These are phyloP conservation scores for Helleia helle DNA, from an alignment of 2,888 invertebrate species.

Conservation along the genomic window DNA sequence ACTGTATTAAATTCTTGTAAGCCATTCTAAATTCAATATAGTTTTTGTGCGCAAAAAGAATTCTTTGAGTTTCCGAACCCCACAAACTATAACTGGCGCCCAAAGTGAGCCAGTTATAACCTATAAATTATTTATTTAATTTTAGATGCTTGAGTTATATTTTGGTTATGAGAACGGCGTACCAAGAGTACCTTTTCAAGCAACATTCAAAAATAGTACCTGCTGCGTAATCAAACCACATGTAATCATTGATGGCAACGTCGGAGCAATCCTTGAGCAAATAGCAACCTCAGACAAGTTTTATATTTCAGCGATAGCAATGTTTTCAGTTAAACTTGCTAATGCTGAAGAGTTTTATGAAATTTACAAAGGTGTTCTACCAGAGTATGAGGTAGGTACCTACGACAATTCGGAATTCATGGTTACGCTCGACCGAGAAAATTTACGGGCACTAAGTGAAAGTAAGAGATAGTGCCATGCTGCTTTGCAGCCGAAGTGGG, in stretches of 20 bases:
- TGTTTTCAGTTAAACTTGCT: slow-evolving; percentile 82
- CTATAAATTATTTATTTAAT: no score
- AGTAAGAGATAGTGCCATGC: no score
- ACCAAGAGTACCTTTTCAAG: slow-evolving; percentile 49
- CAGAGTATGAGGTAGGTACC: slow-evolving; percentile 82
- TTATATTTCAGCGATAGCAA: slow-evolving; percentile 84
- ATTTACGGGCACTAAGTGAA: no score
- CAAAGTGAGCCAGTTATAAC: no score
- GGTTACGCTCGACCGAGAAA: no score
- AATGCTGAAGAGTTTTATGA: slow-evolving; percentile 94
- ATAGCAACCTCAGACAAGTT: slow-evolving; percentile 81
- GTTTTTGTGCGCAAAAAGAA: no score
- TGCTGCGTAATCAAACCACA: slow-evolving; percentile 93
- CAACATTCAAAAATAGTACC: slow-evolving; percentile 78
- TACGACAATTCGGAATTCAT: no score
- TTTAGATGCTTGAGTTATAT: slow-evolving; percentile 47
- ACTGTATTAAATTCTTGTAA: no score
- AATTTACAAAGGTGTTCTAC: slow-evolving; percentile 89
- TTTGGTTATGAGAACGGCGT: slow-evolving; percentile 48
- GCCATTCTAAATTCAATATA: no score
- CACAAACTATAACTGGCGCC: no score
- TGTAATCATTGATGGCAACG: slow-evolving; percentile 81
- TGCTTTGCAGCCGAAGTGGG: no score
- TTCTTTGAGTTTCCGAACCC: no score
- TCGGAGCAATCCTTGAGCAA: slow-evolving; percentile 82